Conservation (phyloP, 2,113 vertebrate species). For the Heterotis niloticus region DNA sequence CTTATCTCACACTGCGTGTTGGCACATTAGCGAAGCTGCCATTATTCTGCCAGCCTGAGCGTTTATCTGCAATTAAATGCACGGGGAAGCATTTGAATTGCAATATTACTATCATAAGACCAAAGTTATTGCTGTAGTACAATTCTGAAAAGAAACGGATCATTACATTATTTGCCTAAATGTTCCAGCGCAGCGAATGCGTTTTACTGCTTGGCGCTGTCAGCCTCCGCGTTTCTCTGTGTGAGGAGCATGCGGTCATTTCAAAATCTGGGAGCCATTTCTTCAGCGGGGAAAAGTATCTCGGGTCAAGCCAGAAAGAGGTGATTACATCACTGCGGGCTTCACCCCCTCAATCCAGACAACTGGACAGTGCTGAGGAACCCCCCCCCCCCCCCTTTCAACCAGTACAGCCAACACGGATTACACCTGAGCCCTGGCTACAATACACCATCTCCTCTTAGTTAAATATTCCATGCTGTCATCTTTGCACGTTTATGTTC, state of each 20-base stretch:
- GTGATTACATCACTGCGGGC: constrained; percentile 8
- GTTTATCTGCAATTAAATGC: constrained; percentile 19
- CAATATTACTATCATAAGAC: constrained; percentile 24
- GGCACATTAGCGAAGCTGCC: constrained; percentile 4
- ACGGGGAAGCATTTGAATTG: not conserved
- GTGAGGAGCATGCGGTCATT: not conserved
- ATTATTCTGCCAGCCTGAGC: constrained; percentile 16
- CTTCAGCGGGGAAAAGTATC: not conserved
- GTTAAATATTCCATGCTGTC: too few relatives aligned
- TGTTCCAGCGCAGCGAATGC: constrained; percentile 10
- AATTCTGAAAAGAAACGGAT: constrained; percentile 20
- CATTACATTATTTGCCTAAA: constrained; percentile 23
- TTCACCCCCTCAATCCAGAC: not conserved
- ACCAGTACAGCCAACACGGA: not conserved
- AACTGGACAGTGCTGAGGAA: too few relatives aligned
- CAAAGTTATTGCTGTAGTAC: constrained; percentile 21
- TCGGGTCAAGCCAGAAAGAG: not conserved
- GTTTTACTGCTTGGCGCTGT: constrained; percentile 14
- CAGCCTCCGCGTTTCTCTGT: not conserved
- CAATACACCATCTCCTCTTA: too few relatives aligned
- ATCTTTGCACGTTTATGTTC: not conserved
- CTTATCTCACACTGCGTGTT: not conserved
- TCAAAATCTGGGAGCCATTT: constrained; percentile 4
- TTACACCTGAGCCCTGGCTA: too few relatives aligned
- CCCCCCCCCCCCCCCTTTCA: not conserved